Conservation (phyloP, 35 echinoderm and acorn worm species). For the Ophiothrix spiculata region DNA sequence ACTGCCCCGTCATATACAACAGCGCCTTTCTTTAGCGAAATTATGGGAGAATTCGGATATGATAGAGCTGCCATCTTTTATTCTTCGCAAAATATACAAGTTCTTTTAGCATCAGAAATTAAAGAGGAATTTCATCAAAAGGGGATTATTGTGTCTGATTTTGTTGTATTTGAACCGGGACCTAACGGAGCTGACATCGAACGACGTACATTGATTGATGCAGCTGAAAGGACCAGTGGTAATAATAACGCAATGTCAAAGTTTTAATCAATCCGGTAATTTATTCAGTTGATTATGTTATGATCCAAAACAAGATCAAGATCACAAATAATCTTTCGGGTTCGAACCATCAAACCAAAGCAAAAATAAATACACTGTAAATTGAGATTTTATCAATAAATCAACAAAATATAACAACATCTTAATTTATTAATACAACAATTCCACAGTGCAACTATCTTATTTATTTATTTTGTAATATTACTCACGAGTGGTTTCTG, state of each 20-base stretch:
- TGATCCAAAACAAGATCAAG: too few species aligned
- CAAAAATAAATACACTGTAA: too few species aligned
- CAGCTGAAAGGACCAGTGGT: not conserved
- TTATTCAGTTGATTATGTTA: too few species aligned
- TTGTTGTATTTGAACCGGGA: not conserved
- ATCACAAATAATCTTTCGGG: too few species aligned
- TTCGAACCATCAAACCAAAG: too few species aligned
- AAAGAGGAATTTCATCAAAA: not conserved
- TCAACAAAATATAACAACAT: too few species aligned
- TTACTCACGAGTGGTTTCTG: too few species aligned
- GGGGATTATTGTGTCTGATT: not conserved
- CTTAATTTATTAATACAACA: too few species aligned
- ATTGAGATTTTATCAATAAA: too few species aligned
- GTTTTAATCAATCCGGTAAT: too few species aligned
- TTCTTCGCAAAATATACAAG: not conserved
- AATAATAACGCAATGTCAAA: not conserved
- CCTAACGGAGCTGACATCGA: not conserved
- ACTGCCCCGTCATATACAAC: constrained; percentile 57
- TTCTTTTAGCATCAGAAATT: not conserved
- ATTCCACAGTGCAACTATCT: too few species aligned
- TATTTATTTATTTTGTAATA: too few species aligned
- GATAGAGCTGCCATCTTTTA: constrained; percentile 39
- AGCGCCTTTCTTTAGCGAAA: constrained; percentile 37
- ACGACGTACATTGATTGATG: not conserved
- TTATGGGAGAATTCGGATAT: constrained; percentile 40